Base-by-base conservation (phyloP, 2,113 vertebrate species). In the Fregata magnificens region DNA sequence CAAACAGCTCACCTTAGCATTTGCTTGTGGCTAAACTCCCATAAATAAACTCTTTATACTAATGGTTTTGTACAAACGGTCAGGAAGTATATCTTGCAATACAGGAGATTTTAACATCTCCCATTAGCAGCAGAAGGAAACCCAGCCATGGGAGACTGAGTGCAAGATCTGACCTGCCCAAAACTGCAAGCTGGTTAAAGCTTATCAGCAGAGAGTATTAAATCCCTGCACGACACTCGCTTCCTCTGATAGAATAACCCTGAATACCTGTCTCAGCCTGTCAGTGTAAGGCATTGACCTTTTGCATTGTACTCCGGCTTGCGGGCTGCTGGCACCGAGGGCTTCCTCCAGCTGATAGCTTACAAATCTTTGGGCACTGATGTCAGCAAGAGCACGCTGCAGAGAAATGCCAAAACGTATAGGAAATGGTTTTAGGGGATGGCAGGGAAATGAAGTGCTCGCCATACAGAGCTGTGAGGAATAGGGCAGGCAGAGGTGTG, bases 201-300 rank as follows among this genome's bases (percentile, higher is more conserved):
- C 85, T 92, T 73, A 78, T 93, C 73, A 87, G 61, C 69, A 56
- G 78, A 81, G 84, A 85, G 81, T 36, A 69, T 91, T 71, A 93
- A 97, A 92, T 77, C 88, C 40, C 82, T 58, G 50, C 80, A 28
- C 17, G 28, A 24, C 55, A 44, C 71, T 82, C 29, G 2, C 56
- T 93, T 29, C 81, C 88, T 88, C 56, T 70, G 74, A 59, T 65
- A 47, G 89, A 94, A 70, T 49, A 91, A 90, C 96, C 89, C 90
- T 11, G 2, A n/a, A 19, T 91, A 76, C 89, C 92, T 95, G 88
- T 63, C 96, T 90, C 47, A 13, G 79, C 91, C 95, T 94, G 89
- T 91, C 95, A 97, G 79, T 55, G 86, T 61, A 55, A 96, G 91
- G 77, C 83, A 13, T 7, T 94, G 94, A 95, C 95, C 96, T 96